Evolutionary conservation across 2,888 invertebrate species (phyloP).

Genomic region (Camptogramma bilineatum): DNA sequence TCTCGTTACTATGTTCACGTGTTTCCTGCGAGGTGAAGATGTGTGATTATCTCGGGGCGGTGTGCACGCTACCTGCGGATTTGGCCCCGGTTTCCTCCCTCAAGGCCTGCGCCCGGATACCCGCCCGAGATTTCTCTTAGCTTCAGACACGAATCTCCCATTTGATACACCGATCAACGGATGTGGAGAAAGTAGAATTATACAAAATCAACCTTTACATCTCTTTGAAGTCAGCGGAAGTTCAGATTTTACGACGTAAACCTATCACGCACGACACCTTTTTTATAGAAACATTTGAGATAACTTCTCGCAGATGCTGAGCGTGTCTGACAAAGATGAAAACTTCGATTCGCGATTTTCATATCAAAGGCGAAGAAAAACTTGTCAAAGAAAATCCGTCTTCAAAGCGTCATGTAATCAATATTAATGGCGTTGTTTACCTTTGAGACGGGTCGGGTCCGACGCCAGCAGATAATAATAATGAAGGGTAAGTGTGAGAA

Average conservation of each 20-base stretch:
- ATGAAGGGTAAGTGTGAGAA: constrained; percentile 82
- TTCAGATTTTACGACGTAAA: constrained; percentile 45
- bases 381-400: constrained; percentile 66
- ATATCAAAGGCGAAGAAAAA: constrained; percentile 70
- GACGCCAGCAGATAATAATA: constrained; percentile 72
- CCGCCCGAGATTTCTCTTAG: constrained; percentile 73
- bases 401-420: constrained; percentile 79
- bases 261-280: constrained; percentile 27
- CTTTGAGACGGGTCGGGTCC: constrained; percentile 68
- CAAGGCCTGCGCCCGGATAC: constrained; percentile 73
- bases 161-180: constrained; percentile 51
- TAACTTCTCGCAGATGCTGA: constrained; percentile 10
- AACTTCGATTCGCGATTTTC: constrained; percentile 57
- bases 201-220: constrained; percentile 48
- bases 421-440: constrained; percentile 83
- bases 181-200: constrained; percentile 61
- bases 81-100: constrained; percentile 69
- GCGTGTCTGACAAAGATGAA: constrained; percentile 34
- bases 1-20: constrained; percentile 32
- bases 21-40: constrained; percentile 35
- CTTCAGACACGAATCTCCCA: constrained; percentile 65
- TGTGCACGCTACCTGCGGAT: constrained; percentile 63
- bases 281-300: constrained; percentile 7
- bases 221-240: constrained; percentile 51
- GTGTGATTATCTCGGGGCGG: constrained; percentile 42